These are phyloP conservation scores for Cryptops parisi DNA, from an alignment of 2,888 invertebrate genomes.

Conservation along the genomic window DNA sequence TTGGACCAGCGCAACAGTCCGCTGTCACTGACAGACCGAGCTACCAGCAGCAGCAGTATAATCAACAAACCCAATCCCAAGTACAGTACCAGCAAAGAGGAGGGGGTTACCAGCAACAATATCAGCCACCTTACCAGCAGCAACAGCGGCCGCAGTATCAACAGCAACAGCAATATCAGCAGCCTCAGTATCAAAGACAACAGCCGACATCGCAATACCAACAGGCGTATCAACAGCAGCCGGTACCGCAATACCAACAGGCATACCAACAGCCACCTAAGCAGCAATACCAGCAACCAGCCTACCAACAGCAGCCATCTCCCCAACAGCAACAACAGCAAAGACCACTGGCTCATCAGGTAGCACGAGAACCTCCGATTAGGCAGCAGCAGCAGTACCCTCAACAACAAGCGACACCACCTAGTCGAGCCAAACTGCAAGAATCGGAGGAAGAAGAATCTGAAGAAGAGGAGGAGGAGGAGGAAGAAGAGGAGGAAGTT, in stretches of 20 bases:
- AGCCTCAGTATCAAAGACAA: not conserved
- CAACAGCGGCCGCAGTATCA: not conserved
- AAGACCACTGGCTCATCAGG: too few relatives aligned
- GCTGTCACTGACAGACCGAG: slow-evolving; percentile 33
- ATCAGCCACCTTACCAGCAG: slow-evolving; percentile 2
- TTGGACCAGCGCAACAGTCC: slow-evolving; percentile 28
- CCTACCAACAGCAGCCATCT: not conserved
- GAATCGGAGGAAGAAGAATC: not conserved
- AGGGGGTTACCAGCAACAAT: not conserved
- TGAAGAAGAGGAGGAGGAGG: not conserved
- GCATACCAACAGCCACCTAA: too few relatives aligned
- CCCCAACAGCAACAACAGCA: slow-evolving; percentile 4
- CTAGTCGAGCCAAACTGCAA: not conserved
- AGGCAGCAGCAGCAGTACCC: slow-evolving; percentile 9
- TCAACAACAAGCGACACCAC: not conserved
- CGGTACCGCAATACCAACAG: not conserved
- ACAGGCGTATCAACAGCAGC: slow-evolving; percentile 4
- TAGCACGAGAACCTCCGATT: not conserved
- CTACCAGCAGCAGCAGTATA: slow-evolving; percentile 2
- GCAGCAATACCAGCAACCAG: slow-evolving; percentile 8
- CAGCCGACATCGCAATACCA: not conserved
- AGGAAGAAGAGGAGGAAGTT: slow-evolving; percentile 1
- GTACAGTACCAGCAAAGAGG: slow-evolving; percentile 5
- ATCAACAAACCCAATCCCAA: slow-evolving; percentile 10
- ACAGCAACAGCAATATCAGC: slow-evolving; percentile 10